Evolutionary conservation across 1,140 invertebrate genomes (phyloP).

Genomic region (Halictus rubicundus): DNA sequence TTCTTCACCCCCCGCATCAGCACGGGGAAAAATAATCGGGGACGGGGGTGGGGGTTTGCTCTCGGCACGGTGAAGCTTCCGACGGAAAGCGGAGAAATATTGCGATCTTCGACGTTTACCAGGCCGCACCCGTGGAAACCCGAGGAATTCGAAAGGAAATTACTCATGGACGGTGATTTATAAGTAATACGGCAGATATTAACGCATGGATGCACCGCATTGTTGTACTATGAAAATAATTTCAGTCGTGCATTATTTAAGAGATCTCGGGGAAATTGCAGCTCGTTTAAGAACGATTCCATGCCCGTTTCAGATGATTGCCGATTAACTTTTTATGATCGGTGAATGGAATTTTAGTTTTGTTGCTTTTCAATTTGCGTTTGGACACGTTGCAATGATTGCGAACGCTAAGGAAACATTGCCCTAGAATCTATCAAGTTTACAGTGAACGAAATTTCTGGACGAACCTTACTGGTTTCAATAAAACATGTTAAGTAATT

Average conservation of each 20-base stretch:
- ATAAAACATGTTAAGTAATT: no score
- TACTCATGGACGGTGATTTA: slow-evolving; percentile 21
- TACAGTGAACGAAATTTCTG: no score
- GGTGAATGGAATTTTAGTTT: no score
- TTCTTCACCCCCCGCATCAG: no score
- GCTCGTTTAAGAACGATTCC: neutral
- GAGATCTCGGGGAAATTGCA: neutral
- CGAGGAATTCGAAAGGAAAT: slow-evolving; percentile 30
- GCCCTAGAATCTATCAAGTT: no score
- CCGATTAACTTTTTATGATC: no score
- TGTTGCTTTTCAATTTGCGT: no score
- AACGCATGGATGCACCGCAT: neutral
- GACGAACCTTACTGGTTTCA: no score
- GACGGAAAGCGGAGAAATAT: slow-evolving; percentile 25
- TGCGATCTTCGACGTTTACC: slow-evolving; percentile 29
- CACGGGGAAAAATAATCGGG: slow-evolving; percentile 21
- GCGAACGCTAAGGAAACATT: no score
- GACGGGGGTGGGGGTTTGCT: no score
- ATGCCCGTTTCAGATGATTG: neutral
- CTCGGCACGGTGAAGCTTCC: slow-evolving; percentile 13
- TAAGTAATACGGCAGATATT: neutral
- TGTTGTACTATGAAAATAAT: slow-evolving; percentile 27
- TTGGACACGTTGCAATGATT: no score
- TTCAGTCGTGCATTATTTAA: neutral
- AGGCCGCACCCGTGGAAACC: neutral